Evolutionary conservation across 2,888 invertebrate species (phyloP).

Genomic region (Branchellion lobata): DNA sequence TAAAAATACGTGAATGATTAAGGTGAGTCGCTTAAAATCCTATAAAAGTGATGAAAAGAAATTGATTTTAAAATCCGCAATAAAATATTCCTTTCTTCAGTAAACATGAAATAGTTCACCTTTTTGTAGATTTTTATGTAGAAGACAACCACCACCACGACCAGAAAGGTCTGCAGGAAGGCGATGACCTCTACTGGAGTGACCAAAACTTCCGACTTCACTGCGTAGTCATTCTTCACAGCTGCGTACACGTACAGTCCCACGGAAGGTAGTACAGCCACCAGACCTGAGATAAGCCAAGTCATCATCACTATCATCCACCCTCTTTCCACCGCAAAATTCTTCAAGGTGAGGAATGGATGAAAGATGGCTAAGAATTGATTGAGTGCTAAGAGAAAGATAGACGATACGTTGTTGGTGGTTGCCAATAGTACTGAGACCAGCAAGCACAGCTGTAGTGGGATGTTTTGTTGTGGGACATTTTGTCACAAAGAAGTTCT

Average conservation of each 20-base stretch:
- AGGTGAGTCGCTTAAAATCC: too few species aligned
- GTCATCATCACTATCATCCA: constrained; percentile 44
- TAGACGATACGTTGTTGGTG: constrained; percentile 50
- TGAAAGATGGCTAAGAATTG: constrained; percentile 53
- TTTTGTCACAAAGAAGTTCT: too few species aligned
- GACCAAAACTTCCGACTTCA: not conserved
- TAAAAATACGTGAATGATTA: too few species aligned
- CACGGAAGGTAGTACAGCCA: constrained; percentile 49
- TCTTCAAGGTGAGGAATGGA: constrained; percentile 52
- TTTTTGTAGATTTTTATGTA: constrained; percentile 52
- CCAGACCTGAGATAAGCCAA: constrained; percentile 50
- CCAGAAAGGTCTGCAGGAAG: constrained; percentile 51
- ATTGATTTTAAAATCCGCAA: too few species aligned
- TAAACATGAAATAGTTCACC: too few species aligned
- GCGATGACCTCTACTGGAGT: constrained; percentile 52
- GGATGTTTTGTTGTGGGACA: too few species aligned
- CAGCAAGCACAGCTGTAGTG: not conserved
- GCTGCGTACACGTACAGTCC: constrained; percentile 28
- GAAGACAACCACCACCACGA: constrained; percentile 52
- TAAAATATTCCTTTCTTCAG: too few species aligned
- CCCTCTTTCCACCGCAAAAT: constrained; percentile 47
- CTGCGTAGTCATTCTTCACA: not conserved
- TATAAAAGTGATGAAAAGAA: too few species aligned
- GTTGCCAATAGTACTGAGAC: constrained; percentile 36
- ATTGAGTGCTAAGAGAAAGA: constrained; percentile 52